A percentile compares a stretch with the other conserved stretches of the same genome.
These are phyloP conservation scores for Cyprinella venusta DNA, from an alignment of 2,797 vertebrate species.

Conservation along the genomic window DNA sequence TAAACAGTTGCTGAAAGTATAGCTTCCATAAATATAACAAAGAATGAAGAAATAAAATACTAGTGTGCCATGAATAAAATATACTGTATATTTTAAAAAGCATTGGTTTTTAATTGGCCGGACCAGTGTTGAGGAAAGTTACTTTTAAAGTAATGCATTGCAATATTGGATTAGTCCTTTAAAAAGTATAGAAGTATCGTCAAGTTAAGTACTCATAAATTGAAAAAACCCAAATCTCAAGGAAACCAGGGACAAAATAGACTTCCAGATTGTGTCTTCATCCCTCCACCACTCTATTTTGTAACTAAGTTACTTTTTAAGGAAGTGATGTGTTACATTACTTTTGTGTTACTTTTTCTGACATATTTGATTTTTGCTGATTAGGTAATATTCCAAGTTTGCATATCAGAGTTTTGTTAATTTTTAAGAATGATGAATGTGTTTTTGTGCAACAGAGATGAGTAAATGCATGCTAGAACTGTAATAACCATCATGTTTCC, in stretches of 20 bases:
- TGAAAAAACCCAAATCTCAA: neutral
- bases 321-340: too few species aligned
- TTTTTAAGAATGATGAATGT: neutral
- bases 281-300: too few species aligned
- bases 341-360: neutral
- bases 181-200: neutral
- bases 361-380: neutral
- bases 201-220: neutral
- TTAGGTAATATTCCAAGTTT: neutral
- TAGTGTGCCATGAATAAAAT: neutral
- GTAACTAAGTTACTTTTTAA: too few species aligned
- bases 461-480: too few species aligned
- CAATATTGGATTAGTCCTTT: too few species aligned
- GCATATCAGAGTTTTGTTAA: neutral
- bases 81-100: too few species aligned
- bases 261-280: neutral
- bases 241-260: neutral
- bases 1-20: neutral
- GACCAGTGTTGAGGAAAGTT: too few species aligned
- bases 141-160: too few species aligned
- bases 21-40: neutral
- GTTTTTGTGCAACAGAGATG: neutral
- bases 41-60: neutral
- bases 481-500: too few species aligned
- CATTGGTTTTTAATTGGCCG: too few species aligned